Evolutionary conservation across 35 echinoderm and acorn worm genomes (phyloP).

Genomic region (Diadema setosum): DNA sequence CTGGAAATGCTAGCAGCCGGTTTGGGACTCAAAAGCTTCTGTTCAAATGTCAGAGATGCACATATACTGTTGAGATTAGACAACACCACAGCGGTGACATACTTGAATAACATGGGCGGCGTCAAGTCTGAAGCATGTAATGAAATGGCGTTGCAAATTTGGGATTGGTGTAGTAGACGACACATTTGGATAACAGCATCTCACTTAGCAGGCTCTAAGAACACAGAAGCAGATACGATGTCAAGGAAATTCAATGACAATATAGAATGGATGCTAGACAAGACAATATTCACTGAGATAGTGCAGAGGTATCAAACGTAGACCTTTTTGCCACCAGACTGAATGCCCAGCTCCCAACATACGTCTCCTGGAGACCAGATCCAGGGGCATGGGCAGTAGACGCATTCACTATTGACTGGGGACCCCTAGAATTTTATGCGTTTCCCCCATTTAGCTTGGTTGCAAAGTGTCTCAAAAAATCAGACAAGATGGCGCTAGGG

Average conservation of each 20-base stretch:
- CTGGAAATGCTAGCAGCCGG: slow-evolving; percentile 28
- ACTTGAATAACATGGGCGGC: slow-evolving; percentile 62
- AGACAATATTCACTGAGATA: slow-evolving; percentile 42
- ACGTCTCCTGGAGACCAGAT: slow-evolving; percentile 78
- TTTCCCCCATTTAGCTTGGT: background rate
- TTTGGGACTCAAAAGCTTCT: slow-evolving; percentile 49
- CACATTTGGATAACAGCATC: slow-evolving; percentile 55
- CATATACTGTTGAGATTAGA: slow-evolving; percentile 54
- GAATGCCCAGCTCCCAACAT: slow-evolving; percentile 42
- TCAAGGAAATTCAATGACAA: slow-evolving; percentile 62
- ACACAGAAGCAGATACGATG: slow-evolving; percentile 43
- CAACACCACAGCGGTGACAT: slow-evolving; percentile 65
- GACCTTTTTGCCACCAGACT: slow-evolving; percentile 77
- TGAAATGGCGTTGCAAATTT: slow-evolving; percentile 40
- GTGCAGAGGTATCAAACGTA: slow-evolving; percentile 27
- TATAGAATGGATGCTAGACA: slow-evolving; percentile 70
- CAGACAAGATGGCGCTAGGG: slow-evolving; percentile 7
- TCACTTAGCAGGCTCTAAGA: slow-evolving; percentile 45
- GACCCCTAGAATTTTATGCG: background rate
- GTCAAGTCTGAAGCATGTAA: slow-evolving; percentile 54
- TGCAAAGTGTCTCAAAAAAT: slow-evolving; percentile 58
- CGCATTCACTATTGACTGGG: slow-evolving; percentile 66
- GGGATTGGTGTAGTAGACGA: slow-evolving; percentile 60
- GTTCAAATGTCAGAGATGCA: background rate
- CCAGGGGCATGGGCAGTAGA: slow-evolving; percentile 61